Evolutionary conservation across 1,140 invertebrate genomes (phyloP), one percentile per base, ranked within the genome.

Genomic region (Aphidius ervi): DNA sequence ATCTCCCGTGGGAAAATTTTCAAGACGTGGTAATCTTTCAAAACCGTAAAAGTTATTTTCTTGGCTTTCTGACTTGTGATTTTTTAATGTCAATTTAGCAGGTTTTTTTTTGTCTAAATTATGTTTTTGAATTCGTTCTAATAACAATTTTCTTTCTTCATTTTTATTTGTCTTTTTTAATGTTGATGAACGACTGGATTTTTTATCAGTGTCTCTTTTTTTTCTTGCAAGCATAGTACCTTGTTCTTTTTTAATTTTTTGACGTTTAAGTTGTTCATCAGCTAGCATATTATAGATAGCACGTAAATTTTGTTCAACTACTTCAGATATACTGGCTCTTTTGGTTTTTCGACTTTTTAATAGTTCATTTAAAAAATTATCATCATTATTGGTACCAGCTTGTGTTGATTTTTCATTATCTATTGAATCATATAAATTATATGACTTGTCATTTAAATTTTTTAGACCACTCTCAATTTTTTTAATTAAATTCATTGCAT

Each of bases 31-130:
- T 6, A 23, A 50, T n/a, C 57, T 31, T n/a, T 60, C 58, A 55
- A 73, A 72, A 8, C 65, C 68, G 43, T 69, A 70, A 45, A 72
- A 73, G 37, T 65, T 62, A 9, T 69, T 67, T 9, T 71, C 70
- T 0, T 31, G 57, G 41, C 65, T 73, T 2, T 67, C 62, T 6
- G 23, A 42, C 3, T 4, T 31, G 23, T 31, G 41, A 39, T 3
- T n/a, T 54, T 37, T 46, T 58, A 5, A 55, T 40, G 23, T 65
- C 50, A 1, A 65, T 52, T 4, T 9, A 49, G 48, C 0, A 16
- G 31, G 8, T 8, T 54, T 53, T 39, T 59, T 37, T 23, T 68
- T 64, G 2, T 60, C 61, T 31, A 1, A 45, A 5, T 60, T 53
- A 39, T 65, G 62, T 48, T 50, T 48, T 46, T 47, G 53, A 54